phyloP scores from a whole-genome alignment of 2,888 invertebrate genomes.

The Patella depressa region DNA sequence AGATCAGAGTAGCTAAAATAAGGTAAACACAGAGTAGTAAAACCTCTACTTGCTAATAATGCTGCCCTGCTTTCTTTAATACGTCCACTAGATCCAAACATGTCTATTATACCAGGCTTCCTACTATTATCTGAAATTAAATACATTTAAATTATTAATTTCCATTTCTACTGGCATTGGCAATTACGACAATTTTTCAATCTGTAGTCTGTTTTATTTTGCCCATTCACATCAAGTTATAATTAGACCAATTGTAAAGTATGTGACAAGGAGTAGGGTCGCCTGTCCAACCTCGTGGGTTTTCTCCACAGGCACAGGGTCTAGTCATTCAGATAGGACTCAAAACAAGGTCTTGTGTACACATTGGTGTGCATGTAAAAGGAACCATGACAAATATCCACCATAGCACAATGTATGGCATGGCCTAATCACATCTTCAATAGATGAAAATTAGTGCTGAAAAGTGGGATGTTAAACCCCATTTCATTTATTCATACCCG shows the following conservation, averaged over 20 bases:
- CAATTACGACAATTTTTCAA: neutral
- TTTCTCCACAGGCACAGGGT: no score
- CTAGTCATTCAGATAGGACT: no score
- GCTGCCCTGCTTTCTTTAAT: conserved; percentile 24
- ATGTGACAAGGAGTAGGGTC: neutral
- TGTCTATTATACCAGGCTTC: conserved; percentile 28
- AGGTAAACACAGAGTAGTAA: conserved; percentile 27
- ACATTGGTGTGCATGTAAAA: no score
- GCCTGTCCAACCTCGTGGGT: no score
- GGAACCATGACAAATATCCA: no score
- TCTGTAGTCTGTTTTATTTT: no score
- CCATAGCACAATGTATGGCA: no score
- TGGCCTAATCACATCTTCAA: no score
- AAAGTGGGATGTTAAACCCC: neutral
- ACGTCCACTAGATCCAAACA: conserved; percentile 28
- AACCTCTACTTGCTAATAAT: conserved; percentile 29
- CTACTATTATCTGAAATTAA: conserved; percentile 21
- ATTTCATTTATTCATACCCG: conserved; percentile 22
- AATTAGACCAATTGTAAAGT: neutral
- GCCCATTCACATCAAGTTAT: neutral
- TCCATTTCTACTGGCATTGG: no score
- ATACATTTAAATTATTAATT: no score
- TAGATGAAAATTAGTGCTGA: no score
- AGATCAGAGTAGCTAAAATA: conserved; percentile 36
- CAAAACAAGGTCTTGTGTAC: no score